Base-by-base conservation (phyloP, 30 jellyfish, hydroid and myxozoan genomes). In the Nemopilema nomurai region DNA sequence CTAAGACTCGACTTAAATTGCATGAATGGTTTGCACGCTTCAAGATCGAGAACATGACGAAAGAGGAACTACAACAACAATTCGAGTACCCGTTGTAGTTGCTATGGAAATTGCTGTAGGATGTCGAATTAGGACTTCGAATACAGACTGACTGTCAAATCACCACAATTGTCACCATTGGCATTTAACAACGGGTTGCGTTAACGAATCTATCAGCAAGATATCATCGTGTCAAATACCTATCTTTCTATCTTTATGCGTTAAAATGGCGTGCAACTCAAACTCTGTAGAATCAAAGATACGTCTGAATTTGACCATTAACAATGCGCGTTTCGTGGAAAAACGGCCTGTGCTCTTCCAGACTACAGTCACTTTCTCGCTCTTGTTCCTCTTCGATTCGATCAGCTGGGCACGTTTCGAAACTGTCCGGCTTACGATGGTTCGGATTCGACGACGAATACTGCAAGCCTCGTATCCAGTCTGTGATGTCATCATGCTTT, bases 401-500 rank as follows among this genome's bases (percentile, higher is more conserved):
- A 57, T 28, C 80, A 28, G 33, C 29, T 27, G 21, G 9, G 23
- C 17, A 21, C 20, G 29, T 17, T 17, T 51, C 23, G 19, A 27
- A 27, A 24, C 28, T 24, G 1, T 27, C 64, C 4, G 25, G 24
- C 51, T 67, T 32, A 18, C 76, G 30, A 23, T 20, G 17, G 51
- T 67, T 28, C 23, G 76, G 23, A 17, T 20, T 20, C 16, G 33
- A 24, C 1, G 86, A 71, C 65, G 92, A 83, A 63, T 20, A 83
- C 66, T 72, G 92, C 79, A 83, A 71, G 86, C 86, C 92, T 83
- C 92, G 92, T 3, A 83, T 71, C 92, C 92, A 83, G 1, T 83
- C 92, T 25, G 92, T 83, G 81, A 83, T 83, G 79, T 83, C 92
- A 62, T 83, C 92, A n/a, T 83, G 21, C 41, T 72, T 83, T 32